These are phyloP conservation scores for Cataglyphis livida DNA, from an alignment of 2,888 invertebrate genomes.

Conservation along the genomic window DNA sequence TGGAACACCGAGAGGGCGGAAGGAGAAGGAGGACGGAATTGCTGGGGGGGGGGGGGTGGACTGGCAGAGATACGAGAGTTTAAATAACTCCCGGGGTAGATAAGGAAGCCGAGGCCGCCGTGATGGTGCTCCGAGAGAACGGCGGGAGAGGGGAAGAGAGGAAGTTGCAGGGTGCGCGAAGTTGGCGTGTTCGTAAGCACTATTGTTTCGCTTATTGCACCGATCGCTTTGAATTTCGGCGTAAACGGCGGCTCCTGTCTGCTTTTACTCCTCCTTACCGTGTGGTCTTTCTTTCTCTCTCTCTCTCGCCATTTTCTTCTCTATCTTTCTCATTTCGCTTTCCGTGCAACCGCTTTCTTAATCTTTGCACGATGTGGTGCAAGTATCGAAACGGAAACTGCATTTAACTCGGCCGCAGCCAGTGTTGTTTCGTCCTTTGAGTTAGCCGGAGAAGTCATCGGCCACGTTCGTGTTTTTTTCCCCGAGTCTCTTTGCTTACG, in stretches of 20 bases:
- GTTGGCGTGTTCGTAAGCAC: conserved; percentile 75
- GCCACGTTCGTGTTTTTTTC: neutral
- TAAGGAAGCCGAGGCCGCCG: conserved; percentile 71
- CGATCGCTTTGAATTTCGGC: conserved; percentile 77
- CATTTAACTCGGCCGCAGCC: conserved; percentile 69
- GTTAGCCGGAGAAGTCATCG: conserved; percentile 69
- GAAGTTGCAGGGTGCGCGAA: conserved; percentile 71
- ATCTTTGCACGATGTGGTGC: conserved; percentile 33
- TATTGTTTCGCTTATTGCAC: conserved; percentile 79
- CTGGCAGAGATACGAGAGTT: conserved; percentile 76
- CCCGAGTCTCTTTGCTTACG: neutral
- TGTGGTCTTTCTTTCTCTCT: neutral
- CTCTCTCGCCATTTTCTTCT: neutral
- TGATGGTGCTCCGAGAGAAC: conserved; percentile 47
- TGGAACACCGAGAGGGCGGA: conserved; percentile 41
- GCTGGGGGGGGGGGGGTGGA: conserved; percentile 49
- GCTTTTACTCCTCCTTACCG: conserved; percentile 29
- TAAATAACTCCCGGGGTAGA: conserved; percentile 77
- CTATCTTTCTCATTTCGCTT: neutral
- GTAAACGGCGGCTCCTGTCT: conserved; percentile 65
- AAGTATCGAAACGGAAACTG: conserved; percentile 60
- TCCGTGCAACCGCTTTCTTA: conserved; percentile 46
- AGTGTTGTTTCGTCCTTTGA: conserved; percentile 63
- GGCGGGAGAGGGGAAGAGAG: conserved; percentile 32
- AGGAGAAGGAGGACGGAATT: conserved; percentile 22